Evolutionary conservation across 2,797 vertebrate genomes (phyloP).

Genomic region (Poeciliopsis presidionis): DNA sequence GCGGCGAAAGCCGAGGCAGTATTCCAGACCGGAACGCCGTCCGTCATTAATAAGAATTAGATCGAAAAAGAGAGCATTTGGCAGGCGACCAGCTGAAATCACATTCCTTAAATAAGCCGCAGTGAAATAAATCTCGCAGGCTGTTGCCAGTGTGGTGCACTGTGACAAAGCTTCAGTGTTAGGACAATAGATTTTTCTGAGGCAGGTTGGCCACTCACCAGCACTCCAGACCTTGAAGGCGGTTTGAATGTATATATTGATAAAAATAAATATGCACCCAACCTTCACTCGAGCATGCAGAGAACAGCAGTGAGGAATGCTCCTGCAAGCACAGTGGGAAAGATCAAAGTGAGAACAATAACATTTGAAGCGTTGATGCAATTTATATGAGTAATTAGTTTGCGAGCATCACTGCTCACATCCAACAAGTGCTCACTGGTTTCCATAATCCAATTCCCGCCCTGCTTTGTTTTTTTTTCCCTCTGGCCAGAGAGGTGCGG

Average conservation of each 20-base stretch:
- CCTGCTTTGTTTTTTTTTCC: conserved; percentile 24
- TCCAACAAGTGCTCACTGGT: conserved; percentile 64
- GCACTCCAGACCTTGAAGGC: conserved; percentile 47
- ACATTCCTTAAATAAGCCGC: conserved; percentile 73
- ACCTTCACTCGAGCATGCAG: conserved; percentile 24
- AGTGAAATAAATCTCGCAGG: conserved; percentile 72
- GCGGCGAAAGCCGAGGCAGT: conserved; percentile 39
- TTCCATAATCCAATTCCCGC: conserved; percentile 15
- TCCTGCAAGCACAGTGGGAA: not conserved
- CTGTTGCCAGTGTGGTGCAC: conserved; percentile 46
- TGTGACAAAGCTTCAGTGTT: conserved; percentile 48
- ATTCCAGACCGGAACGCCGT: conserved; percentile 54
- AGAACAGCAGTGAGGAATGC: conserved; percentile 23
- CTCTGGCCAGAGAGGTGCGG: conserved; percentile 40
- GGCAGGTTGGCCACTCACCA: conserved; percentile 53
- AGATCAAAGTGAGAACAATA: not conserved
- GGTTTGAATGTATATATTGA: conserved; percentile 24
- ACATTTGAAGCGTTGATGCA: not conserved
- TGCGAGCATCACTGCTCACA: conserved; percentile 6
- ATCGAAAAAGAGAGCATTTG: conserved; percentile 71
- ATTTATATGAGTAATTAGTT: conserved; percentile 13
- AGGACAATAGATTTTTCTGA: conserved; percentile 65
- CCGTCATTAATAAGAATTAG: conserved; percentile 68
- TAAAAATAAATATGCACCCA: conserved; percentile 1
- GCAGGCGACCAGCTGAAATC: conserved; percentile 75